These are phyloP conservation scores for Pinna nobilis DNA, from an alignment of 1,140 invertebrate genomes.

Conservation along the genomic window DNA sequence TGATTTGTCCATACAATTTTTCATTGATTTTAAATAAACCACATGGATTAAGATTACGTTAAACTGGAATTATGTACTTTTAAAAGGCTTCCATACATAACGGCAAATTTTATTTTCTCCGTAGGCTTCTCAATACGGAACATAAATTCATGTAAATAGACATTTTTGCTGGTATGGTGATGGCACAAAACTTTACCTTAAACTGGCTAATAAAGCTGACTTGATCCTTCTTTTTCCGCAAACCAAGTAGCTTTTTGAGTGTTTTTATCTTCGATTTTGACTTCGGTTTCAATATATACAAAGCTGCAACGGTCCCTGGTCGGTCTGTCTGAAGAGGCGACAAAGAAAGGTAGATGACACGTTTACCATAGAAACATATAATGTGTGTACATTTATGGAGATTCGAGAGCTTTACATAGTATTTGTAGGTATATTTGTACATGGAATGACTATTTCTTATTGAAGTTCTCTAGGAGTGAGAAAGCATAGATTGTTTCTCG, in stretches of 20 bases:
- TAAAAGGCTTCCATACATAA: too few relatives aligned
- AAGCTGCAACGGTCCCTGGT: conserved; percentile 39
- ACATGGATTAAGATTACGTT: too few relatives aligned
- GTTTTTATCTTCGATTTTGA: conserved; percentile 38
- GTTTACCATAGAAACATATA: neutral
- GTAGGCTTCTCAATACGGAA: neutral
- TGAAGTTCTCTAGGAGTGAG: too few relatives aligned
- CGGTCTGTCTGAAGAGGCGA: conserved; percentile 30
- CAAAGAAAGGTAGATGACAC: neutral
- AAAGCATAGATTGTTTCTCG: too few relatives aligned
- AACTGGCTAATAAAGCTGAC: conserved; percentile 37
- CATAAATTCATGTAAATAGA: neutral
- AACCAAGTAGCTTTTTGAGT: conserved; percentile 55
- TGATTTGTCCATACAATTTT: too few relatives aligned
- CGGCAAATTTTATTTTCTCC: neutral
- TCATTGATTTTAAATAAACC: conserved; percentile 10
- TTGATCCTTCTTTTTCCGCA: conserved; percentile 45
- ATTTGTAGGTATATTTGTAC: too few relatives aligned
- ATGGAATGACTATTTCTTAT: too few relatives aligned
- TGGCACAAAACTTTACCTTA: conserved; percentile 39
- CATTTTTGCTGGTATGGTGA: neutral
- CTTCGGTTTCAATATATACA: conserved; percentile 56
- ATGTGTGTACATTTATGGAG: too few relatives aligned
- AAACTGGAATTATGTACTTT: too few relatives aligned
- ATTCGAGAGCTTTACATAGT: too few relatives aligned